These are phyloP conservation scores for Charaxes varanes DNA, from an alignment of 1,140 invertebrate species.

Conservation along the genomic window DNA sequence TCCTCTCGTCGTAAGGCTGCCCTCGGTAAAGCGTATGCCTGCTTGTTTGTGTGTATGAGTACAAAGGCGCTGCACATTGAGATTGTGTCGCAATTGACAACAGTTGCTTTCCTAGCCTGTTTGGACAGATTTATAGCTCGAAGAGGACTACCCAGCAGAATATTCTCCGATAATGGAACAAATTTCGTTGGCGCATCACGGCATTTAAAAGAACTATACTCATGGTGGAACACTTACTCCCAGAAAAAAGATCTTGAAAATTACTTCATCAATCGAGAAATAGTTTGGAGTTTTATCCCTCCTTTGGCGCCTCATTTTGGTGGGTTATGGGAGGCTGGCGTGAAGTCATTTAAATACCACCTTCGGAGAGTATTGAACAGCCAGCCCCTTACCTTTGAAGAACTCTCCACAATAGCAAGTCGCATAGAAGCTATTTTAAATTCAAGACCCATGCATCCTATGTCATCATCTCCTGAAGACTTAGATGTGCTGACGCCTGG, in stretches of 20 bases:
- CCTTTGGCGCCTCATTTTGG: slow-evolving; percentile 13
- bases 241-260: slow-evolving; percentile 7
- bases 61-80: slow-evolving; percentile 13
- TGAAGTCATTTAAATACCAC: slow-evolving; percentile 11
- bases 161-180: slow-evolving; percentile 24
- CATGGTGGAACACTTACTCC: slow-evolving; percentile 2
- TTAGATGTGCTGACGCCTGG: slow-evolving; percentile 12
- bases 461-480: slow-evolving; percentile 4
- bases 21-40: slow-evolving; percentile 28
- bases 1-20: slow-evolving; percentile 19
- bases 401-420: slow-evolving; percentile 5
- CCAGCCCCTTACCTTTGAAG: slow-evolving; percentile 4
- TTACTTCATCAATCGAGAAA: slow-evolving; percentile 3
- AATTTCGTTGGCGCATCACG: slow-evolving; percentile 26
- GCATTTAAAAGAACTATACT: slow-evolving; percentile 11
- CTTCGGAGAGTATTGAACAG: slow-evolving; percentile 5
- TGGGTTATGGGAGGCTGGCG: slow-evolving; percentile 14
- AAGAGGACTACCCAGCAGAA: slow-evolving; percentile 10
- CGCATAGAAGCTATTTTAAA: slow-evolving; percentile 13
- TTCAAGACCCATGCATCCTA: slow-evolving; percentile 12
- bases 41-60: slow-evolving; percentile 9
- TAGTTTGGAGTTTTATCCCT: slow-evolving; percentile 13
- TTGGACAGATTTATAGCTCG: slow-evolving; percentile 32
- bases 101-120: slow-evolving; percentile 38
- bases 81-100: slow-evolving; percentile 10